Evolutionary conservation across 1,140 invertebrate species (phyloP).

Genomic region (Drosophila truncata): DNA sequence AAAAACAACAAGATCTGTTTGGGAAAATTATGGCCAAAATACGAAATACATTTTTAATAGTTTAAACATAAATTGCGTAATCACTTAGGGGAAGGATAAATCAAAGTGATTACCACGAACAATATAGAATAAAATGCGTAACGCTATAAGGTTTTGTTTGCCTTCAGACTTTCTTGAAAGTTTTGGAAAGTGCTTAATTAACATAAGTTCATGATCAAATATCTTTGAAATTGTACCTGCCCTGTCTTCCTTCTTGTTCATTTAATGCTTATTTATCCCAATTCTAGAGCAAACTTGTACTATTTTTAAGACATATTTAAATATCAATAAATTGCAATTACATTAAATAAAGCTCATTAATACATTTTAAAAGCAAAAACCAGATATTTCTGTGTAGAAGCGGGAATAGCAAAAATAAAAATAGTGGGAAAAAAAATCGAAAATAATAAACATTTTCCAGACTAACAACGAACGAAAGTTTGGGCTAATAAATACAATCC

Average conservation of each 20-base stretch:
- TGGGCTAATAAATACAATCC: conserved; percentile 44
- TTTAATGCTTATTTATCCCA: no score
- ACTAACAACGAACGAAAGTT: conserved; percentile 28
- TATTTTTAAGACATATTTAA: not conserved
- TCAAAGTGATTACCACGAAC: not conserved
- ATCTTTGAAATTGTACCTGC: no score
- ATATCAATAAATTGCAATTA: not conserved
- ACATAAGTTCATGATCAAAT: no score
- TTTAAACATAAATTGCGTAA: not conserved
- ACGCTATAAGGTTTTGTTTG: not conserved
- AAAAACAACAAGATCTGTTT: not conserved
- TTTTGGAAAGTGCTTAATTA: not conserved
- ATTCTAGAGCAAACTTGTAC: no score
- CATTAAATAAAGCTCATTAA: not conserved
- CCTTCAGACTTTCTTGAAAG: not conserved
- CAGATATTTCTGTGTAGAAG: conserved; percentile 23
- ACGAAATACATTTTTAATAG: no score
- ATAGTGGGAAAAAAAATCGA: not conserved
- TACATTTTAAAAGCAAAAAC: not conserved
- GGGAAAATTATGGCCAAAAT: conserved; percentile 14
- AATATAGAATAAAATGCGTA: not conserved
- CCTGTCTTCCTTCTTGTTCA: no score
- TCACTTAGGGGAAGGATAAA: not conserved
- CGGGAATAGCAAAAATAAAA: conserved; percentile 11
- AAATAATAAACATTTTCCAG: conserved; percentile 29